Evolutionary conservation across 2,888 invertebrate genomes (phyloP).

Genomic region (Polydrusus pterygomalis): DNA sequence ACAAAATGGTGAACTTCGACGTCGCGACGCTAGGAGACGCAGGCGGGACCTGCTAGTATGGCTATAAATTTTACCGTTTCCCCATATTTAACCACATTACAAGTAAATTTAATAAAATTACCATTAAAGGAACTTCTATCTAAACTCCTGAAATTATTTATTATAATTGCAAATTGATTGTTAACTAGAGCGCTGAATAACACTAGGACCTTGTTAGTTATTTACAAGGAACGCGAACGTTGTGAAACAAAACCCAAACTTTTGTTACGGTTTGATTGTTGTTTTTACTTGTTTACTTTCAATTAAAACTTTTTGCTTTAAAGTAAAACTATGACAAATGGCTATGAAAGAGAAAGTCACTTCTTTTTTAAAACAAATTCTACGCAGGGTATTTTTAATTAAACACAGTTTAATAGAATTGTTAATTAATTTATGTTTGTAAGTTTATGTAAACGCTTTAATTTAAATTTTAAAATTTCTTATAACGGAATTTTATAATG

Average conservation of each 20-base stretch:
- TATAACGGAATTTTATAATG: too few species aligned
- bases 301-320: background rate
- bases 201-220: slow-evolving; percentile 4
- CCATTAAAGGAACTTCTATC: background rate
- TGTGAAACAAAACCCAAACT: slow-evolving; percentile 10
- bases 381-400: too few species aligned
- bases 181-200: slow-evolving; percentile 19
- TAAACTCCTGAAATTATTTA: background rate
- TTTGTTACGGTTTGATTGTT: slow-evolving; percentile 7
- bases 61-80: too few species aligned
- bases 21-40: too few species aligned
- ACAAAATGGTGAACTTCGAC: too few species aligned
- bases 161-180: background rate
- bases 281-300: slow-evolving; percentile 13
- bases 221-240: background rate
- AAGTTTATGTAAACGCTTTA: background rate
- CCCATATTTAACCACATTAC: too few species aligned
- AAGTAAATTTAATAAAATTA: too few species aligned
- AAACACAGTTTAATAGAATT: too few species aligned
- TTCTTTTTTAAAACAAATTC: background rate
- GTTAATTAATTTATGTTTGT: too few species aligned
- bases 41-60: too few species aligned
- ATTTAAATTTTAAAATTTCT: too few species aligned
- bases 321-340: background rate
- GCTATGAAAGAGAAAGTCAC: background rate